phyloP scores from a whole-genome alignment of 2,888 invertebrate genomes.

The Steinernema hermaphroditum region DNA sequence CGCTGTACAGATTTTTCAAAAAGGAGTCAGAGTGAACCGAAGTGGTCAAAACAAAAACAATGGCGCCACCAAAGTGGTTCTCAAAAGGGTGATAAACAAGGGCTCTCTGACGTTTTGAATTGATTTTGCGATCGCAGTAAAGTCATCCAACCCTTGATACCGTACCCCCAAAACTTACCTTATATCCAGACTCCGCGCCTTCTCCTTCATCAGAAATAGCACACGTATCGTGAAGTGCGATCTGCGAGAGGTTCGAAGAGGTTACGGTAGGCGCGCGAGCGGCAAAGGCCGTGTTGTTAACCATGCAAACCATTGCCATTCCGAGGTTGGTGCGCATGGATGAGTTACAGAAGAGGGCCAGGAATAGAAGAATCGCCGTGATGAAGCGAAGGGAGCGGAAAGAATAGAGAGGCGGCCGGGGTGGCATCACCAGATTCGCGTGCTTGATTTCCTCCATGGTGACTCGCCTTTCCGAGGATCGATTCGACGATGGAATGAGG shows the following conservation, averaged over 20 bases:
- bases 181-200: conserved; percentile 9
- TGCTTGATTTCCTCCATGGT: neutral
- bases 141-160: no score
- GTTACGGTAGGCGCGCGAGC: neutral
- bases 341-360: conserved; percentile 49
- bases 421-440: neutral
- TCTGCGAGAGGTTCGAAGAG: neutral
- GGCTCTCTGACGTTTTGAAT: no score
- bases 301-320: conserved; percentile 54
- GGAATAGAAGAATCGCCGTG: conserved; percentile 51
- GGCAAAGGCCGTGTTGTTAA: conserved; percentile 53
- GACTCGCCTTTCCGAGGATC: neutral
- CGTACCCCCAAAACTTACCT: neutral
- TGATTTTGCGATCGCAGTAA: no score
- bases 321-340: conserved; percentile 51
- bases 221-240: neutral
- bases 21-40: no score
- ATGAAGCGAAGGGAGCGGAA: conserved; percentile 48
- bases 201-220: neutral
- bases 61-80: no score
- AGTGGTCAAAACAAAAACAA: no score
- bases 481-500: no score
- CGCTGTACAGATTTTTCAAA: no score
- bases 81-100: no score
- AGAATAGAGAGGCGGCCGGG: conserved; percentile 6